Base-by-base conservation (phyloP, 1,140 invertebrate species). In the Zelostemma sp. region DNA sequence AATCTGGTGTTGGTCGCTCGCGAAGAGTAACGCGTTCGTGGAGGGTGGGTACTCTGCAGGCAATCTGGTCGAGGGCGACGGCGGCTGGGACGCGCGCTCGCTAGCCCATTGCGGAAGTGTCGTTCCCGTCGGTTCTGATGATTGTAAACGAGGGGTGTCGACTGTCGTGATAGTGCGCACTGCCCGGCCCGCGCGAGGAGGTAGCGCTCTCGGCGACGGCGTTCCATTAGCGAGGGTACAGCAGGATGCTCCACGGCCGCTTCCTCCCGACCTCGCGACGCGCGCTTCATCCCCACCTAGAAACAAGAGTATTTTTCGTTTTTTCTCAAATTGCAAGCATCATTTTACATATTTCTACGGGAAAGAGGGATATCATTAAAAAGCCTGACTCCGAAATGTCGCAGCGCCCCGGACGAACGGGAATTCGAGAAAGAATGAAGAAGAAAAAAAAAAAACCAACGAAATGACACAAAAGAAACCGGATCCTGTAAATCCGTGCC, bases 151-250 rank as follows among this genome's bases (percentile, higher is more conserved):
- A 61, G 70, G 51, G 48, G 59, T 60, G 66, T 77, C 53, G 66
- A 59, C 67, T 73, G 77, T 72, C 69, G 76, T 85, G 80, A 82
- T 85, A 82, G 84, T 86, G 84, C 87, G 88, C 86, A 83, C 82
- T 81, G 81, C 72, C 80, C 82, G 81, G 75, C 81, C 80, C 73
- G 80, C 82, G 68, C 83, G 82, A 82, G 82, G 77, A 80, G 80
- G 77, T 81, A 75, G 83, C 85, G 85, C 86, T 87, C 87, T 73
- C 83, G 84, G 84, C 85, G 87, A 85, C 86, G 87, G 82, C 84
- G 87, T 88, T 88, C 87, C 88, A 87, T 89, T 86, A 86, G 88
- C 86, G 86, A 87, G 85, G 85, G 68, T 80, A 72, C 72, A 67
- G 72, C 75, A 74, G 68, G 80, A 77, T 80, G 74, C 80, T 82